Evolutionary conservation across 2,113 vertebrate species (phyloP).

Genomic region (Dinomys branickii): DNA sequence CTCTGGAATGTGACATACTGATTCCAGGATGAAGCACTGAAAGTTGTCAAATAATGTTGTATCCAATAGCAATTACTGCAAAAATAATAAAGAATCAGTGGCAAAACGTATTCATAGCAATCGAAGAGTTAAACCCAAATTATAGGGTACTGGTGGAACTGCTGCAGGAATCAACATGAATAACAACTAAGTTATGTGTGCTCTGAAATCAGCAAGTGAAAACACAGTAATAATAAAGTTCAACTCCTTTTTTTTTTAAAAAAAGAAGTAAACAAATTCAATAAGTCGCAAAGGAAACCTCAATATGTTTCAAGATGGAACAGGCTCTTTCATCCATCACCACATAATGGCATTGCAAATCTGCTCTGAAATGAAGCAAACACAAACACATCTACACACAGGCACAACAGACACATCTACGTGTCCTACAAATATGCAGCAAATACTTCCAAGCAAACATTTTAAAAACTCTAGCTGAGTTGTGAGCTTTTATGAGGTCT

Average conservation of each 20-base stretch:
- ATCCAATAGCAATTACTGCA: not conserved
- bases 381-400: not conserved
- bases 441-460: not conserved
- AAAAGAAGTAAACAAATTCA: not conserved
- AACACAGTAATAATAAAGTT: not conserved
- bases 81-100: not conserved
- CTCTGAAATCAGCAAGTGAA: not conserved
- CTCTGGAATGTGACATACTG: not conserved
- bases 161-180: not conserved
- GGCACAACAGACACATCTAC: rapidly evolving
- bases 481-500: not conserved
- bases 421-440: not conserved
- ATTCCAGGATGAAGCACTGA: not conserved
- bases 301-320: not conserved
- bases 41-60: not conserved
- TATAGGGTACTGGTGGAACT: not conserved
- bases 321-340: not conserved
- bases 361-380: not conserved
- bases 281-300: not conserved
- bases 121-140: not conserved
- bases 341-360: not conserved
- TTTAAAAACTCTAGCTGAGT: not conserved
- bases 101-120: not conserved
- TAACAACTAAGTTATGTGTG: not conserved
- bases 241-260: not conserved